A percentile compares a stretch with the other conserved stretches of the same genome.
Conservation (phyloP, 2,113 vertebrate genomes). For the Hypocryptadius cinnamomeus region DNA sequence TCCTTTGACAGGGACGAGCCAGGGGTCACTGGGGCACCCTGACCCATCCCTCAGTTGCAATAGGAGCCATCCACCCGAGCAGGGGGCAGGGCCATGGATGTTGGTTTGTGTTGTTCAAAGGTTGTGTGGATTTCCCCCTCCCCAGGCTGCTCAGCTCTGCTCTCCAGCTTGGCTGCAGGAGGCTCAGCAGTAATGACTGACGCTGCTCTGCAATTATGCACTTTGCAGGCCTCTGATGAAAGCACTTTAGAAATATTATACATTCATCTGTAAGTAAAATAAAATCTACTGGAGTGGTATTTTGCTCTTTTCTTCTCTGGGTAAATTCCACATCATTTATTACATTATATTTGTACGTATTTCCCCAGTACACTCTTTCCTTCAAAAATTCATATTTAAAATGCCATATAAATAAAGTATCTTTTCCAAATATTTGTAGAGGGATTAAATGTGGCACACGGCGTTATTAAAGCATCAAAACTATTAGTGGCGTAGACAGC, state of each 20-base stretch:
- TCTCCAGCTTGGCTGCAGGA: neutral
- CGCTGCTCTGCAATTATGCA: neutral
- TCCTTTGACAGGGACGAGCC: rapidly evolving
- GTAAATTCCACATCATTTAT: slow-evolving; percentile 60
- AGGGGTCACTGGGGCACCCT: neutral
- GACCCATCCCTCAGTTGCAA: rapidly evolving
- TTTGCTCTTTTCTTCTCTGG: slow-evolving; percentile 48
- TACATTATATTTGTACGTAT: slow-evolving; percentile 18
- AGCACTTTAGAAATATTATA: slow-evolving; percentile 34
- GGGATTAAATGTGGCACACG: slow-evolving; percentile 20
- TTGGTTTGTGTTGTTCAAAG: neutral
- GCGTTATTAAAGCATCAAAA: slow-evolving; percentile 63
- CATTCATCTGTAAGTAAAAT: slow-evolving; percentile 50
- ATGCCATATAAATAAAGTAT: slow-evolving; percentile 50
- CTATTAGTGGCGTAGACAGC: slow-evolving; percentile 33
- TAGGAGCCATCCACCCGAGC: rapidly evolving
- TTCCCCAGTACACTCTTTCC: slow-evolving; percentile 6
- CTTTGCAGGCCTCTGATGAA: slow-evolving; percentile 20
- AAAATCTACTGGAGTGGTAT: slow-evolving; percentile 33
- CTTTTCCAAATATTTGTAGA: slow-evolving; percentile 48
- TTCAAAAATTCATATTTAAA: slow-evolving; percentile 46
- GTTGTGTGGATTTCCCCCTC: neutral
- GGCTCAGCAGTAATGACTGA: neutral
- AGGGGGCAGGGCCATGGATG: neutral
- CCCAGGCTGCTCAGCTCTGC: neutral